Conservation (phyloP, 2,888 invertebrate genomes). For the Stenodema calcarata region DNA sequence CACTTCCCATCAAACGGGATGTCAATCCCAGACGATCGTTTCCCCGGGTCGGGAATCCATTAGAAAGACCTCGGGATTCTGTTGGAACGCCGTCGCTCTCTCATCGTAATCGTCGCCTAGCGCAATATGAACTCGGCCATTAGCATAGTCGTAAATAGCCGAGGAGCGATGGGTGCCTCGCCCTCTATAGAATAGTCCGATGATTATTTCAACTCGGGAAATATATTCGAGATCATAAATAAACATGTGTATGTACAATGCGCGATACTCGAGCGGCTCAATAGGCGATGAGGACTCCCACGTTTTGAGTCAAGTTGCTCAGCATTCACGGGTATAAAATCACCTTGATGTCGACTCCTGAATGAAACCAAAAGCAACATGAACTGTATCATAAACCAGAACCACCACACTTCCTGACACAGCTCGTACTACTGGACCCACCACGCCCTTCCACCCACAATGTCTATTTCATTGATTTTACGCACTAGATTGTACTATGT, state of each 20-base stretch:
- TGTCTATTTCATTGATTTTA: no score
- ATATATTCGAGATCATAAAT: constrained; percentile 31
- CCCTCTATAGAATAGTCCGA: constrained; percentile 19
- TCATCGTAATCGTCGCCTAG: constrained; percentile 3
- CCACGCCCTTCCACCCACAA: no score
- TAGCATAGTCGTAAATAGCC: constrained; percentile 12
- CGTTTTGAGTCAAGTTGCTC: not conserved
- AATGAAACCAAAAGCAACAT: no score
- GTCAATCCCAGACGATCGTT: constrained; percentile 19
- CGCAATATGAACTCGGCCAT: constrained; percentile 14
- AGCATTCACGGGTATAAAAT: not conserved
- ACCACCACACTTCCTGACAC: no score
- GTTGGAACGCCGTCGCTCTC: not conserved
- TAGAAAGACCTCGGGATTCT: not conserved
- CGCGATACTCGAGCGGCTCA: not conserved
- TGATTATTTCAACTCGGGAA: constrained; percentile 28
- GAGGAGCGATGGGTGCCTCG: not conserved
- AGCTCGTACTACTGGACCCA: no score
- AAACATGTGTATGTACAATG: constrained; percentile 17
- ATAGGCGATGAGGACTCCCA: not conserved
- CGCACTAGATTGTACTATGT: no score
- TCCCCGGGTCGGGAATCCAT: not conserved
- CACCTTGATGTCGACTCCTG: no score
- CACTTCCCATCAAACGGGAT: not conserved
- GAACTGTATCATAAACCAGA: no score